Conservation (phyloP, 2,888 invertebrate genomes). For the Tenthredo notha region DNA sequence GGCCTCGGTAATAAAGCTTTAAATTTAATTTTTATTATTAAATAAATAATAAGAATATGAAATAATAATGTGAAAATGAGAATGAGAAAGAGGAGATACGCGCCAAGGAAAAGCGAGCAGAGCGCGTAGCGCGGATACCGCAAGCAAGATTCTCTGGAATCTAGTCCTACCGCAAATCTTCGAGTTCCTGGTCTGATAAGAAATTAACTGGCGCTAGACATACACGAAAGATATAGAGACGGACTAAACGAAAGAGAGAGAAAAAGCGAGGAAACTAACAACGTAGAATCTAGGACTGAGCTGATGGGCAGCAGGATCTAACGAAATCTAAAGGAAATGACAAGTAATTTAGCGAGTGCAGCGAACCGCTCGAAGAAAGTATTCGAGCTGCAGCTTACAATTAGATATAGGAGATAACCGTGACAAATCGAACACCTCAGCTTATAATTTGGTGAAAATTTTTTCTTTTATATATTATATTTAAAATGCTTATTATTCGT, state of each 20-base stretch:
- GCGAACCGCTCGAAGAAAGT: slow-evolving; percentile 25
- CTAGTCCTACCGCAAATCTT: slow-evolving; percentile 26
- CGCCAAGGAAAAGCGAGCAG: not conserved
- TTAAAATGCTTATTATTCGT: too few relatives aligned
- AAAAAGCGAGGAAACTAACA: not conserved
- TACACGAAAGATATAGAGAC: not conserved
- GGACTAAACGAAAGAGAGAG: not conserved
- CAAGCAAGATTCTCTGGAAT: slow-evolving; percentile 59
- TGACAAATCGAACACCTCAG: too few relatives aligned
- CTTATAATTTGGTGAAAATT: too few relatives aligned
- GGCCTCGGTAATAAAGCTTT: slow-evolving; percentile 60
- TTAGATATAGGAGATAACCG: not conserved
- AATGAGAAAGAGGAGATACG: not conserved
- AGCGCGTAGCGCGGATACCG: slow-evolving; percentile 50
- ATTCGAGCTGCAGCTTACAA: not conserved
- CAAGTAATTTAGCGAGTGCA: slow-evolving; percentile 11
- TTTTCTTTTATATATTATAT: too few relatives aligned
- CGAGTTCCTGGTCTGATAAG: slow-evolving; percentile 52
- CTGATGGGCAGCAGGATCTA: not conserved
- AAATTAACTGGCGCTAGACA: slow-evolving; percentile 18
- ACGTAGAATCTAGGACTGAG: not conserved
- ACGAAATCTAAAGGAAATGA: slow-evolving; percentile 1
- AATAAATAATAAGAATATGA: not conserved
- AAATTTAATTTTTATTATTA: not conserved
- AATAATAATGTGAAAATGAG: not conserved